Percentiles rank a stretch among this genome's conserved stretches.
Conservation (phyloP, 2,888 invertebrate species). For the Tuberolachnus salignus region DNA sequence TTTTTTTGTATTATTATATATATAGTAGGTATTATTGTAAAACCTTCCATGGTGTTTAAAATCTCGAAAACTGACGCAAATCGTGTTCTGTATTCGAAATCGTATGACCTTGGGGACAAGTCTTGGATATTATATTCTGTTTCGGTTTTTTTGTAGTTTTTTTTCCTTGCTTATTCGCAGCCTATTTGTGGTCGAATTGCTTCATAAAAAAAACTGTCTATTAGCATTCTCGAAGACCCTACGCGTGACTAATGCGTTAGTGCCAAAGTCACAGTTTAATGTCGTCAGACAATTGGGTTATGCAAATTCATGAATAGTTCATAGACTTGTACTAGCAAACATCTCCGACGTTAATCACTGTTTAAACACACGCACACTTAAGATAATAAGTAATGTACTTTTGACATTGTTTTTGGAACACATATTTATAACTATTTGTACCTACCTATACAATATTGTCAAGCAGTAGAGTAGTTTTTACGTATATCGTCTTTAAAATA, state of each 20-base stretch:
- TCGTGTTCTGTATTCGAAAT: not conserved
- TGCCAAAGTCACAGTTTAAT: constrained; percentile 42
- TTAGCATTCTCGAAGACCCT: constrained; percentile 36
- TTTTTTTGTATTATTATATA: not conserved
- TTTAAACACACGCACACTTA: constrained; percentile 12
- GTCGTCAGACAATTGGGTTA: constrained; percentile 51
- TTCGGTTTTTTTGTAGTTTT: constrained; percentile 55
- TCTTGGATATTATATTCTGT: not conserved
- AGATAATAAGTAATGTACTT: constrained; percentile 19
- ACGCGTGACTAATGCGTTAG: constrained; percentile 30
- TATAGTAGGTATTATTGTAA: not conserved
- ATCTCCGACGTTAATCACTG: constrained; percentile 35
- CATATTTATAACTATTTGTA: not conserved
- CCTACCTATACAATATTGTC: not conserved
- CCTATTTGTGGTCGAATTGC: constrained; percentile 10
- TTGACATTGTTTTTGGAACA: constrained; percentile 28
- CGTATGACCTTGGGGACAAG: constrained; percentile 15
- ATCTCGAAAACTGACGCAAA: not conserved
- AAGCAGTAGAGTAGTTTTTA: not conserved
- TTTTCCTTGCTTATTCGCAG: constrained; percentile 42
- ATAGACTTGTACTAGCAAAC: constrained; percentile 26
- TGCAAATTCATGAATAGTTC: constrained; percentile 44
- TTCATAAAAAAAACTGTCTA: constrained; percentile 29
- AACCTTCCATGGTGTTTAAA: not conserved
- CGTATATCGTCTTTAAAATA: not conserved